A percentile compares a stretch with the other conserved stretches of the same genome.
phyloP scores from a whole-genome alignment of 2,113 vertebrate genomes.

The Macquaria ambigua region DNA sequence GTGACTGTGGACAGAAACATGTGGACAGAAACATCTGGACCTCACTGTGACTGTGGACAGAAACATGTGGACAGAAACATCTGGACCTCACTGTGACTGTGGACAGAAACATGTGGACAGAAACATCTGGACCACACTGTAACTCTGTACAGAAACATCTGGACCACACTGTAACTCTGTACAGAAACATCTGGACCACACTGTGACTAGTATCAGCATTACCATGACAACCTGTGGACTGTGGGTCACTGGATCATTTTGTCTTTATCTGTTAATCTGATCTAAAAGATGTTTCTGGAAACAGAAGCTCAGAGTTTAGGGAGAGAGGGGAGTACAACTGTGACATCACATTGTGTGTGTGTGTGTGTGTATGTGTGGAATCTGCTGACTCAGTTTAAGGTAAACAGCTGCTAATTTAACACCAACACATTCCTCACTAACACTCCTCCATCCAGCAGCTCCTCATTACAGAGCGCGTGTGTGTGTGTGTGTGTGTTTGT shows the following conservation, averaged over 20 bases:
- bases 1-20: neutral
- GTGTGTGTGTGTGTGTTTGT: slow-evolving; percentile 3
- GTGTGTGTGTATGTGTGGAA: slow-evolving; percentile 13
- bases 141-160: neutral
- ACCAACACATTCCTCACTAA: slow-evolving; percentile 30
- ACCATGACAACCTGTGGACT: neutral
- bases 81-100: neutral
- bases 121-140: neutral
- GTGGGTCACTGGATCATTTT: neutral
- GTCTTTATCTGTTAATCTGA: neutral
- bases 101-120: no score
- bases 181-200: neutral
- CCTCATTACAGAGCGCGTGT: neutral
- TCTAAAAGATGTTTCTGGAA: slow-evolving; percentile 18
- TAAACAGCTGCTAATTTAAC: slow-evolving; percentile 47
- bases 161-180: no score
- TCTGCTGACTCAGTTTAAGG: slow-evolving; percentile 42
- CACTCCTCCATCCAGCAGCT: slow-evolving; percentile 36
- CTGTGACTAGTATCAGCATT: neutral
- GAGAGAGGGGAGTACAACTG: neutral
- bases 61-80: slow-evolving; percentile 1
- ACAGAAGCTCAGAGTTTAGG: slow-evolving; percentile 14
- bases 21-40: no score
- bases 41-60: no score
- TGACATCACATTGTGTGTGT: neutral